A percentile compares a stretch with the other conserved stretches of the same genome.
Evolutionary conservation across 2,797 vertebrate genomes (phyloP).

Genomic region (Coilia nasus): DNA sequence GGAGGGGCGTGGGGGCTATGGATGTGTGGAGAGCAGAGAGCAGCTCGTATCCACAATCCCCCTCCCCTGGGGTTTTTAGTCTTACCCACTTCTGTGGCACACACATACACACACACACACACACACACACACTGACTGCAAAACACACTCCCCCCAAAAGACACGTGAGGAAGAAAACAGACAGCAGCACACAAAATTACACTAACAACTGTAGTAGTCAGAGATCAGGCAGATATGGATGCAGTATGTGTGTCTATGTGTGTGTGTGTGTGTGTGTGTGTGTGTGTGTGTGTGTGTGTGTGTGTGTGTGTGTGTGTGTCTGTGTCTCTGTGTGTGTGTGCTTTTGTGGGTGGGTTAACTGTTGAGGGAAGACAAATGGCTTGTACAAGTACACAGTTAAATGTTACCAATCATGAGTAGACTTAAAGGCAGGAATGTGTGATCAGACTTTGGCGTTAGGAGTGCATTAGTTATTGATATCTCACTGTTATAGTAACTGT

Average conservation of each 20-base stretch:
- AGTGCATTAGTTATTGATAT: not conserved
- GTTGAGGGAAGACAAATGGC: not conserved
- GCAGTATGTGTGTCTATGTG: not conserved
- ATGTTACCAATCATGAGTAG: not conserved
- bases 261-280: not conserved
- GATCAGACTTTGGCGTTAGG: not conserved
- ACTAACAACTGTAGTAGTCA: not conserved
- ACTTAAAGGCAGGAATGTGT: not conserved
- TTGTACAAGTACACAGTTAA: not conserved
- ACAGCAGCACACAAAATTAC: not conserved
- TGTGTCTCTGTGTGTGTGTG: not conserved
- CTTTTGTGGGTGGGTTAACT: slow-evolving; percentile 8
- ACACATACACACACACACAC: not conserved
- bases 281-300: not conserved
- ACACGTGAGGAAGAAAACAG: not conserved
- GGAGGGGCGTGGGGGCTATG: slow-evolving; percentile 48
- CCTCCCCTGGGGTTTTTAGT: slow-evolving; percentile 50
- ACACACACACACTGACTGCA: slow-evolving; percentile 4
- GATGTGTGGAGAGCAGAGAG: slow-evolving; percentile 63
- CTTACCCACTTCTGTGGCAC: slow-evolving; percentile 16
- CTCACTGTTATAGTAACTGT: too few species aligned
- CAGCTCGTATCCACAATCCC: slow-evolving; percentile 61
- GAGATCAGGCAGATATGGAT: not conserved
- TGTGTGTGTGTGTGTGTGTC: not conserved
- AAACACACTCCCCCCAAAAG: not conserved